Evolutionary conservation across 2,113 vertebrate genomes (phyloP).

Genomic region (Vulpes ferrilata): DNA sequence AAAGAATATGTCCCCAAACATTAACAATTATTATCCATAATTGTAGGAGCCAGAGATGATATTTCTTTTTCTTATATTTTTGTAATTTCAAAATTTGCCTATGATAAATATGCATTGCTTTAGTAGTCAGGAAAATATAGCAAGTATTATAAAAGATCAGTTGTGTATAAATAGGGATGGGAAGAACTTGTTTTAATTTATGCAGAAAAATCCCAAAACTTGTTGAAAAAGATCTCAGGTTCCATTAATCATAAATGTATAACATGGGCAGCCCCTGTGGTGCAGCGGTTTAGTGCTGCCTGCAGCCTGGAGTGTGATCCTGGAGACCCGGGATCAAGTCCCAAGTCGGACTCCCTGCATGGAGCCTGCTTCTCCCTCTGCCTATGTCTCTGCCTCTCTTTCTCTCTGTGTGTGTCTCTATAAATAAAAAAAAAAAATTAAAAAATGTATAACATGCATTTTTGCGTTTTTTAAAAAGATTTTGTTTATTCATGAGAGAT

Average conservation of each 20-base stretch:
- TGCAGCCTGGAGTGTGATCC: too few species aligned
- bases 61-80: constrained; percentile 41
- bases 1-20: not conserved
- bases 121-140: not conserved
- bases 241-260: not conserved
- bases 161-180: not conserved
- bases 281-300: too few species aligned
- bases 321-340: too few species aligned
- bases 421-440: too few species aligned
- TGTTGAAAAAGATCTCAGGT: not conserved
- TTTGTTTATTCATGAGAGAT: too few species aligned
- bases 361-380: too few species aligned
- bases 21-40: not conserved
- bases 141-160: not conserved
- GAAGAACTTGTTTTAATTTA: not conserved
- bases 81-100: constrained; percentile 23
- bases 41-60: not conserved
- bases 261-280: not conserved
- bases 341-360: too few species aligned
- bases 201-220: not conserved
- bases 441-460: too few species aligned
- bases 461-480: too few species aligned
- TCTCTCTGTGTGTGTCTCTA: too few species aligned
- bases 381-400: too few species aligned
- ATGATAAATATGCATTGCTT: not conserved